Percentiles rank a stretch among this genome's conserved stretches.
These are phyloP conservation scores for Leptopilina syphax DNA, from an alignment of 2,888 invertebrate genomes.

Conservation along the genomic window DNA sequence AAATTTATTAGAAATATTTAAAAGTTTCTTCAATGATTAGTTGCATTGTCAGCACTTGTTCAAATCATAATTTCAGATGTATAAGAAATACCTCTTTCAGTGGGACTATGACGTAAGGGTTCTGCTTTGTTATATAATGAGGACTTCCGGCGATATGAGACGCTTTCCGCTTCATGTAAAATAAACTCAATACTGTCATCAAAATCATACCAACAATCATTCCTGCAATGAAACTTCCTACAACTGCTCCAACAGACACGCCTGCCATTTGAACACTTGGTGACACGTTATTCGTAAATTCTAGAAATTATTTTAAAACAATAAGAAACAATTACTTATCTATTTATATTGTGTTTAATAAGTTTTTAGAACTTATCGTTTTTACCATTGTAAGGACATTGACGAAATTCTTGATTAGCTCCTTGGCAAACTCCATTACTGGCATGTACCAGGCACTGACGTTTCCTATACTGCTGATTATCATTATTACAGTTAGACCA, in stretches of 20 bases:
- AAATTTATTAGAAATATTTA: no score
- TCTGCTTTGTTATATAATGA: constrained; percentile 90
- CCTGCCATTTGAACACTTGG: constrained; percentile 64
- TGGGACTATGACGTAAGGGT: constrained; percentile 90
- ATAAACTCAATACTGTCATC: constrained; percentile 76
- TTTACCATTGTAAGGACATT: constrained; percentile 78
- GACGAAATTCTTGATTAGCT: constrained; percentile 82
- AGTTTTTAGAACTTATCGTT: constrained; percentile 66
- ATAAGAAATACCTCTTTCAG: constrained; percentile 84
- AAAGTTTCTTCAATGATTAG: no score
- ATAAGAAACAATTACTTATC: neutral
- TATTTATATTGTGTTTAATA: neutral
- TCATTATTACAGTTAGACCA: constrained; percentile 84
- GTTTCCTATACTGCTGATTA: constrained; percentile 83
- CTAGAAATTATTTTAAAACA: constrained; percentile 50
- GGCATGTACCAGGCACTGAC: constrained; percentile 81
- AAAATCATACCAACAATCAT: constrained; percentile 75
- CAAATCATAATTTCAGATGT: no score
- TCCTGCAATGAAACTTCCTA: constrained; percentile 77
- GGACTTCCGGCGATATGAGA: constrained; percentile 86
- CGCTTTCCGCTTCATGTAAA: constrained; percentile 77
- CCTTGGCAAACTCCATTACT: constrained; percentile 84
- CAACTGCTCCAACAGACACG: constrained; percentile 79
- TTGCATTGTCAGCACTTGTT: no score
- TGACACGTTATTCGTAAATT: constrained; percentile 62